These are phyloP conservation scores for Enteromius thamalakanensis DNA, from an alignment of 2,797 vertebrate species.

Conservation along the genomic window DNA sequence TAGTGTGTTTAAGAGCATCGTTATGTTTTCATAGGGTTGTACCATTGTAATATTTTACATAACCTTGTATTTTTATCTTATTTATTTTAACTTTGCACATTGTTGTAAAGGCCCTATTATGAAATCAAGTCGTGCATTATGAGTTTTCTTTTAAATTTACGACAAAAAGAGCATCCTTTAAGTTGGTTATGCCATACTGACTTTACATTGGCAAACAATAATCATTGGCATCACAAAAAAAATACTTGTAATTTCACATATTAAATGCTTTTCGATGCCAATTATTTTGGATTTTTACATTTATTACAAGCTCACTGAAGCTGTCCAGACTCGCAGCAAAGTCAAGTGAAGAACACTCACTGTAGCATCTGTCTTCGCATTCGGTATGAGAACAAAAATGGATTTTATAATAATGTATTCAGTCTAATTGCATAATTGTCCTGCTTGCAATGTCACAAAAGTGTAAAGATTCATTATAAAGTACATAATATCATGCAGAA, in stretches of 20 bases:
- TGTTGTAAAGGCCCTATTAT: background rate
- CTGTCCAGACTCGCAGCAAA: background rate
- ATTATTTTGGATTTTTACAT: background rate
- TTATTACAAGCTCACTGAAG: background rate
- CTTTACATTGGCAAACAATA: background rate
- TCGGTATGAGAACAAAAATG: background rate
- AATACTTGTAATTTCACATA: background rate
- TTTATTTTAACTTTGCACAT: too few species aligned
- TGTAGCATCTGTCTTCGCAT: background rate
- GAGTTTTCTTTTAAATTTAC: background rate
- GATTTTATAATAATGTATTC: conserved; percentile 30
- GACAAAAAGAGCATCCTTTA: background rate
- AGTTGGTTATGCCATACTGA: background rate
- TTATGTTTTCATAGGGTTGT: background rate
- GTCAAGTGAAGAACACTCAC: background rate
- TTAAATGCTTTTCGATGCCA: background rate
- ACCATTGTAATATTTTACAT: background rate
- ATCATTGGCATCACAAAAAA: background rate
- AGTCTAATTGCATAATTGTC: conserved; percentile 18
- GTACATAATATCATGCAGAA: conserved; percentile 4
- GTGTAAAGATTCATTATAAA: conserved; percentile 9
- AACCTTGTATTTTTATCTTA: background rate
- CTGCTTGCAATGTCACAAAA: conserved; percentile 16
- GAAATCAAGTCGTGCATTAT: background rate
- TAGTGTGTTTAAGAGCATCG: background rate